Evolutionary conservation across 2,888 invertebrate genomes (phyloP).

Genomic region (Microctonus aethiopoides): DNA sequence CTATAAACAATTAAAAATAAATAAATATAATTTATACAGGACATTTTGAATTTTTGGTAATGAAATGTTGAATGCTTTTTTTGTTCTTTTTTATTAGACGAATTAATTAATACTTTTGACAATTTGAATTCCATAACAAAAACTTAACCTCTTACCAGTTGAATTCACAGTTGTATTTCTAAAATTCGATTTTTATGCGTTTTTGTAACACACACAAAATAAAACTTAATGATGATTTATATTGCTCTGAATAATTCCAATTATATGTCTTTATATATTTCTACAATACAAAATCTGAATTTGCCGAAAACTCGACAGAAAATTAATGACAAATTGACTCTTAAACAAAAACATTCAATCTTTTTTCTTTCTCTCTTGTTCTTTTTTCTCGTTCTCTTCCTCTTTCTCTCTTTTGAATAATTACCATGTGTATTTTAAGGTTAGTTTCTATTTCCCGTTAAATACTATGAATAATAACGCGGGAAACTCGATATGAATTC

Average conservation of each 20-base stretch:
- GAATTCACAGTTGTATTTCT: not conserved
- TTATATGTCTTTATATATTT: not conserved
- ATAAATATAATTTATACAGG: too few relatives aligned
- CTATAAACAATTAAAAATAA: slow-evolving; percentile 33
- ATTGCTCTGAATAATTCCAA: not conserved
- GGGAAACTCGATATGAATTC: too few relatives aligned
- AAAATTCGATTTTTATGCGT: not conserved
- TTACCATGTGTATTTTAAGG: not conserved
- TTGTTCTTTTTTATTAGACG: too few relatives aligned
- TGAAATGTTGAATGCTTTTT: too few relatives aligned
- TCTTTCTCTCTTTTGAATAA: too few relatives aligned
- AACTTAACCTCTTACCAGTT: not conserved
- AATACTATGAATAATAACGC: too few relatives aligned
- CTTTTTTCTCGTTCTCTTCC: not conserved
- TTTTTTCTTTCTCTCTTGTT: not conserved
- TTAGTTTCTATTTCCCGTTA: too few relatives aligned
- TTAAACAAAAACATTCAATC: not conserved
- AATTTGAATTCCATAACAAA: not conserved
- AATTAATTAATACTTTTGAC: not conserved
- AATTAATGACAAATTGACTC: not conserved
- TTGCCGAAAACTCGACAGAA: not conserved
- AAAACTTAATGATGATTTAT: not conserved
- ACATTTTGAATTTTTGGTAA: too few relatives aligned
- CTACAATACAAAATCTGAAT: not conserved
- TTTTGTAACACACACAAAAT: not conserved